phyloP scores from a whole-genome alignment of 30 jellyfish, hydroid and myxozoan genomes.

The Aurelia sp. region DNA sequence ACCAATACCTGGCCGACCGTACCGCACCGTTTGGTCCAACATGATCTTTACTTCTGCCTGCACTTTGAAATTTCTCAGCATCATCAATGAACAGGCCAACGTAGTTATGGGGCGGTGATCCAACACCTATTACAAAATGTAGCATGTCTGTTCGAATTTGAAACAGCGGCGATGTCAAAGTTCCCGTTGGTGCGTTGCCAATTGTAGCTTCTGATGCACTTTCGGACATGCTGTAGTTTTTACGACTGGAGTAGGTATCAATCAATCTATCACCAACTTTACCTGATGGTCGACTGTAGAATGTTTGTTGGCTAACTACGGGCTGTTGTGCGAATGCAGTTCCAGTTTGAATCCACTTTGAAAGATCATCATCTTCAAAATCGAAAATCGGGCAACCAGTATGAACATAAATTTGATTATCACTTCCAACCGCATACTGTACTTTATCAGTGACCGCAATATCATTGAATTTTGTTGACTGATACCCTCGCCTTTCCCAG shows the following conservation, averaged over 20 bases:
- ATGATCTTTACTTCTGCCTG: slow-evolving; percentile 19
- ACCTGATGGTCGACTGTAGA: slow-evolving; percentile 1
- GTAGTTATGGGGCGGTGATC: slow-evolving; percentile 24
- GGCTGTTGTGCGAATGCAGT: slow-evolving; percentile 51
- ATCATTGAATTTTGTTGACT: neutral
- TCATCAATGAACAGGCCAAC: slow-evolving; percentile 30
- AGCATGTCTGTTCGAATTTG: slow-evolving; percentile 45
- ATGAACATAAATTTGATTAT: slow-evolving; percentile 3
- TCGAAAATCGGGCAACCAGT: slow-evolving; percentile 70
- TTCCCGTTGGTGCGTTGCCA: slow-evolving; percentile 37
- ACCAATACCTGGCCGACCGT: slow-evolving; percentile 37
- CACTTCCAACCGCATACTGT: neutral
- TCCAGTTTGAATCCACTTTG: slow-evolving; percentile 57
- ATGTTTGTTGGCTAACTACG: slow-evolving; percentile 14
- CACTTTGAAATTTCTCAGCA: slow-evolving; percentile 7
- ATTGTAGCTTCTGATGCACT: slow-evolving; percentile 13
- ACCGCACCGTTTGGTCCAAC: neutral
- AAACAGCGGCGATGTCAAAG: slow-evolving; percentile 58
- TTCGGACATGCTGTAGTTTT: slow-evolving; percentile 13
- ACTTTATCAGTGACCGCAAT: neutral
- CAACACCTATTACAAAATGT: slow-evolving; percentile 59
- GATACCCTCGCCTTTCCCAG: slow-evolving; percentile 23
- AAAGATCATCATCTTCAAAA: slow-evolving; percentile 43
- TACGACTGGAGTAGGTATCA: slow-evolving; percentile 33
- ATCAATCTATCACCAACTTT: slow-evolving; percentile 53